Evolutionary conservation across 2,113 vertebrate species (phyloP), one percentile per base, ranked within the genome.

Genomic region (Seriola quinqueradiata): DNA sequence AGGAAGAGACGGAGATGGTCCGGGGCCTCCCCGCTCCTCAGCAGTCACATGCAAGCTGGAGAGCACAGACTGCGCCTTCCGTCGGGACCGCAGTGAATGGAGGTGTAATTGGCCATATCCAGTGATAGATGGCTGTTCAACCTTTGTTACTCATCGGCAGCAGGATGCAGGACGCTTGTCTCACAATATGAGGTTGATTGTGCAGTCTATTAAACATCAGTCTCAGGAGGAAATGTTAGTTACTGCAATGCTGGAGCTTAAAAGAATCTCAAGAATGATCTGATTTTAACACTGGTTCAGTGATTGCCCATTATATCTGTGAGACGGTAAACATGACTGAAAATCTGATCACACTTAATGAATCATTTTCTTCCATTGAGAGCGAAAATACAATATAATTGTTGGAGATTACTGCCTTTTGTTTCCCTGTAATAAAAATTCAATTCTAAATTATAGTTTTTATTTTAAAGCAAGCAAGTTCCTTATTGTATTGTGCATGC

Each of bases 141-240:
- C 82, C 89, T 88, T 86, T 91, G 84, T 83, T 88, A 61, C 85
- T 91, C 87, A 71, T 91, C 65, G 77, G 82, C 50, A 60, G 79
- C 72, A 84, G 54, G 75, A 87, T 76, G 69, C 86, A 85, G n/a
- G 68, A 83, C 82, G 73, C 85, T 84, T 75, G 76, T 93, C 77
- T 86, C 90, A 89, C 90, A 87, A 92, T 90, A 64, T 89, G 90
- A 92, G 91, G 90, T 87, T 93, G 91, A 93, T 93, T 90, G 92
- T 84, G 84, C 21, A 89, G 88, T 87, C 87, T 91, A 89, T 92
- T 90, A 91, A 90, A 89, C 71, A 71, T 50, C 73, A 32, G 70
- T 79, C 92, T 85, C 92, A 57, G 85, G 89, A 88, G 89, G 88
- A 86, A 85, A 77, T 17, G 61, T 83, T 70, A 76, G 69, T 86